Percentiles rank a stretch among this genome's conserved stretches.
These are phyloP conservation scores for Leptinotarsa haldemani DNA, from an alignment of 2,888 invertebrate genomes.

Conservation along the genomic window DNA sequence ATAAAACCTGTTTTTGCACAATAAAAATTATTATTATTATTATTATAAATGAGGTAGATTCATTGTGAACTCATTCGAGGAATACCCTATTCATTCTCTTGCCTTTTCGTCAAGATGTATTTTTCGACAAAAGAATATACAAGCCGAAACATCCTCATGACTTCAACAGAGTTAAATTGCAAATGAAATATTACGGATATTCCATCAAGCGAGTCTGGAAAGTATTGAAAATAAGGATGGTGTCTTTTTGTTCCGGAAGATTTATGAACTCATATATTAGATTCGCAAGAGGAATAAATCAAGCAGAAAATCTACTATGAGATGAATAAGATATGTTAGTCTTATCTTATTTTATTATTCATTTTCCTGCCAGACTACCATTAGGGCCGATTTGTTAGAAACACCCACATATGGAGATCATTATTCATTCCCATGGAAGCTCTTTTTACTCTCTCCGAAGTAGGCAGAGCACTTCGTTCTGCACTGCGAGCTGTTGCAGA, in stretches of 20 bases:
- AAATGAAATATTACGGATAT: not conserved
- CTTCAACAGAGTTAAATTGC: not conserved
- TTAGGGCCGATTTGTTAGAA: constrained; percentile 44
- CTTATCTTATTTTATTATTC: constrained; percentile 43
- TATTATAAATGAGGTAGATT: too few species aligned
- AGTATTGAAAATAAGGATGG: constrained; percentile 20
- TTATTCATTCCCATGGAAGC: constrained; percentile 30
- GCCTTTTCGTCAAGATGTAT: too few species aligned
- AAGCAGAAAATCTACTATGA: constrained; percentile 42
- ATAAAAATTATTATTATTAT: too few species aligned
- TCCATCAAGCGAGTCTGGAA: constrained; percentile 4
- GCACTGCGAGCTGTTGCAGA: not conserved
- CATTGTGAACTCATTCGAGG: too few species aligned
- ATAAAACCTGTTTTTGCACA: too few species aligned
- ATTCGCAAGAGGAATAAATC: constrained; percentile 38
- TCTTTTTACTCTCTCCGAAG: not conserved
- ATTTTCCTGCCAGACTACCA: constrained; percentile 41
- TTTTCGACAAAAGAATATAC: too few species aligned
- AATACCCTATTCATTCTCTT: too few species aligned
- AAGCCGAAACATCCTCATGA: not conserved
- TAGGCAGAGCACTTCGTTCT: constrained; percentile 9
- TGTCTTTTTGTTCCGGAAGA: constrained; percentile 13
- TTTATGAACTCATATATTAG: constrained; percentile 39
- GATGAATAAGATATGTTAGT: constrained; percentile 42
- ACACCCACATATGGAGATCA: constrained; percentile 38